Percentiles rank a stretch among this genome's conserved stretches.
phyloP scores from a whole-genome alignment of 2,797 vertebrate species.

The Pipistrellus pygmaeus region DNA sequence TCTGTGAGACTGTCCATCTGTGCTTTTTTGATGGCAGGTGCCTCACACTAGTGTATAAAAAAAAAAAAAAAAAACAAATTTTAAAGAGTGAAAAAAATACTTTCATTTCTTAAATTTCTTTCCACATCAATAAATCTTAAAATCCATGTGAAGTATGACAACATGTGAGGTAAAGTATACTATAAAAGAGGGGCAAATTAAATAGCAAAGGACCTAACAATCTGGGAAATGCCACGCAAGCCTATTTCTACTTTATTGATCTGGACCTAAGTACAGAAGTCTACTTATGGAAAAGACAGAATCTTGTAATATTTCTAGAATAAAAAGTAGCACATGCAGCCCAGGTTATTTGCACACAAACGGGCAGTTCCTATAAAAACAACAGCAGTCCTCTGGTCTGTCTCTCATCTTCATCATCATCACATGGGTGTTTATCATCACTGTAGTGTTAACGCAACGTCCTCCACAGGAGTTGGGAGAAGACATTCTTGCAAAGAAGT shows the following conservation, averaged over 20 bases:
- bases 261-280: slow-evolving; percentile 68
- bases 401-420: slow-evolving; percentile 59
- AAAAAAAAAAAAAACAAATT: slow-evolving; percentile 61
- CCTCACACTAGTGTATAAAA: slow-evolving; percentile 24
- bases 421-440: slow-evolving; percentile 68
- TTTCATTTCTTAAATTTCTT: slow-evolving; percentile 68
- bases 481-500: slow-evolving; percentile 72
- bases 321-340: slow-evolving; percentile 66
- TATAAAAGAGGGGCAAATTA: slow-evolving; percentile 63
- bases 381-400: slow-evolving; percentile 72
- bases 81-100: slow-evolving; percentile 66
- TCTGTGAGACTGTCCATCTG: slow-evolving; percentile 23
- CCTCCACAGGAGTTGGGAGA: slow-evolving; percentile 67
- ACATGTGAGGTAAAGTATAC: slow-evolving; percentile 53
- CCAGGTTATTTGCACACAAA: slow-evolving; percentile 77
- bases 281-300: slow-evolving; percentile 73
- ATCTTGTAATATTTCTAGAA: slow-evolving; percentile 72
- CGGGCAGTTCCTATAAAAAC: slow-evolving; percentile 62
- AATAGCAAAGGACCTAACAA: slow-evolving; percentile 69
- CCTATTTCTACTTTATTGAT: slow-evolving; percentile 74
- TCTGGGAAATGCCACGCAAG: slow-evolving; percentile 64
- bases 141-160: slow-evolving; percentile 66
- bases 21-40: slow-evolving; percentile 39
- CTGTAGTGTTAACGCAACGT: slow-evolving; percentile 66
- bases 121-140: slow-evolving; percentile 67